phyloP scores from a whole-genome alignment of 2,888 invertebrate species.

The Schizaphis graminum region DNA sequence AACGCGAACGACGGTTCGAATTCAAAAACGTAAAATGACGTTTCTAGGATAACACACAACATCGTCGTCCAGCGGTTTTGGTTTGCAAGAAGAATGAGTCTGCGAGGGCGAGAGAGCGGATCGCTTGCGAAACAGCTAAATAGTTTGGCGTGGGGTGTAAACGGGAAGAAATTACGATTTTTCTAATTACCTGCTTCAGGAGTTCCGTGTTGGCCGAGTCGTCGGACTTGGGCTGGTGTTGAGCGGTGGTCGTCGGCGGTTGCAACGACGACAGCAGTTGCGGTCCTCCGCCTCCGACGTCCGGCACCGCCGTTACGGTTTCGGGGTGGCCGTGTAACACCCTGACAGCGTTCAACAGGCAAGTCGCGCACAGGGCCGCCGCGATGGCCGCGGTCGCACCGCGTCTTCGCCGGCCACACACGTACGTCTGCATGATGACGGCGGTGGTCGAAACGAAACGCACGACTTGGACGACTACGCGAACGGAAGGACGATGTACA shows the following conservation, averaged over 20 bases:
- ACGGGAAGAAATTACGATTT: not conserved
- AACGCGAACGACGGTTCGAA: not conserved
- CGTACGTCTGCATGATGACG: not conserved
- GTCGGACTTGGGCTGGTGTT: slow-evolving; percentile 18
- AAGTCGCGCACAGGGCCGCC: slow-evolving; percentile 47
- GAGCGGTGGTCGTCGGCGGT: not conserved
- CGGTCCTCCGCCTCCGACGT: not conserved
- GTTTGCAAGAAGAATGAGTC: not conserved
- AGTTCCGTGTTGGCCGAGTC: slow-evolving; percentile 41
- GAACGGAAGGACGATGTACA: not conserved
- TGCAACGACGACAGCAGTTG: not conserved
- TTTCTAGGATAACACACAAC: not conserved
- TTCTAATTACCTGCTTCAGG: slow-evolving; percentile 45
- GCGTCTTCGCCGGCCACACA: slow-evolving; percentile 18
- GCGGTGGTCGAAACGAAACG: not conserved
- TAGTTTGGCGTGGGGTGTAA: not conserved
- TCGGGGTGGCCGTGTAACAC: not conserved
- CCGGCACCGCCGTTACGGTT: not conserved
- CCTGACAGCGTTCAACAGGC: not conserved
- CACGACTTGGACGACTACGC: not conserved
- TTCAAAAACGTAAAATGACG: not conserved
- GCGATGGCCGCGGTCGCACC: not conserved
- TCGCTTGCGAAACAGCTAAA: not conserved
- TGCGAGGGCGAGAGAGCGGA: not conserved
- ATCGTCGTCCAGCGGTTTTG: not conserved